phyloP scores from a whole-genome alignment of 2,113 vertebrate genomes.

The Fulmarus glacialis region DNA sequence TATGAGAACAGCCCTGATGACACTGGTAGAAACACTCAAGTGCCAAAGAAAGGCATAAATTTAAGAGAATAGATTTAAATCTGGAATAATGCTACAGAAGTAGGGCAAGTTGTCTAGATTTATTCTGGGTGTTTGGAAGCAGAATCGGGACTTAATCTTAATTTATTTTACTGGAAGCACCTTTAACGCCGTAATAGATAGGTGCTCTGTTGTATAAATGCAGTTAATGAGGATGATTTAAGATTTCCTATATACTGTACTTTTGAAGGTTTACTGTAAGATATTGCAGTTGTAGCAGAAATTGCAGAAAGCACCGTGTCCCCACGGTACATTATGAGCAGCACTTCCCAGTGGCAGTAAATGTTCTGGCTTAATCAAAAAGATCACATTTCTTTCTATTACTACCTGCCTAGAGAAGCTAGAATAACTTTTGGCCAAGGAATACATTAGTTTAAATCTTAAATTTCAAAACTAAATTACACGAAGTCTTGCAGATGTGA shows the following conservation, averaged over 20 bases:
- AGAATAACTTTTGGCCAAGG: slow-evolving; percentile 47
- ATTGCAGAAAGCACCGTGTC: slow-evolving; percentile 15
- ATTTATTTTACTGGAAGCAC: background rate
- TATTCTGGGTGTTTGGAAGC: background rate
- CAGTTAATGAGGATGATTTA: slow-evolving; percentile 51
- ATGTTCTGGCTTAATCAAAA: slow-evolving; percentile 66
- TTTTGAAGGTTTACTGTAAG: slow-evolving; percentile 30
- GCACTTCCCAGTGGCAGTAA: slow-evolving; percentile 53
- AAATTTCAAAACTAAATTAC: slow-evolving; percentile 42
- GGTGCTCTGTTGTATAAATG: slow-evolving; percentile 3
- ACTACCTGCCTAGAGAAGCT: slow-evolving; percentile 57
- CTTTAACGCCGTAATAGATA: background rate
- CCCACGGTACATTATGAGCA: background rate
- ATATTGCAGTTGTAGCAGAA: slow-evolving; percentile 32
- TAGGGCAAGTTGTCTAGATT: slow-evolving; percentile 1
- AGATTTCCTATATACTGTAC: background rate
- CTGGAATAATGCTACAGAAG: background rate
- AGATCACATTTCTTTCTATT: slow-evolving; percentile 66
- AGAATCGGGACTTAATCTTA: background rate
- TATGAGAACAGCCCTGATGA: background rate
- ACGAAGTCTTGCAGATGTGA: slow-evolving; percentile 19
- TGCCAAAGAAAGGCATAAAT: background rate
- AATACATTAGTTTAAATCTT: slow-evolving; percentile 62
- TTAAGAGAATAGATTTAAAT: slow-evolving; percentile 16
- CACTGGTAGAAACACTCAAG: background rate